Evolutionary conservation across 2,888 invertebrate genomes (phyloP).

Genomic region (Octonoba sinensis): DNA sequence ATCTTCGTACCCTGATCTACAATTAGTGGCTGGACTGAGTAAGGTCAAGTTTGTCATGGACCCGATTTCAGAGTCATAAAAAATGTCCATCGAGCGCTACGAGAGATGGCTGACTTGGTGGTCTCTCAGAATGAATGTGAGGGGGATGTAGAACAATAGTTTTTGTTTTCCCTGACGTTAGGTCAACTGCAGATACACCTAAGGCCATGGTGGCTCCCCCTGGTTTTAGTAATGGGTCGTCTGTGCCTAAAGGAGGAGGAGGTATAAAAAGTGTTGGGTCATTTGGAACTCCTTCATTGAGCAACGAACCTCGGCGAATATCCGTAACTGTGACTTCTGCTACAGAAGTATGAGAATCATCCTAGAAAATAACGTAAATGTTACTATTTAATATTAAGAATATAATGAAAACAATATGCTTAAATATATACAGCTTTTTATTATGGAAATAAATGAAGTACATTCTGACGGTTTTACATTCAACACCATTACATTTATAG

Average conservation of each 20-base stretch:
- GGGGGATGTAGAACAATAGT: constrained; percentile 58
- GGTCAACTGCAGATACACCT: constrained; percentile 59
- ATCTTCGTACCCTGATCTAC: too few species aligned
- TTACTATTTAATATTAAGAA: too few species aligned
- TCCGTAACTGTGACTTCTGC: constrained; percentile 28
- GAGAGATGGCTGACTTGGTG: constrained; percentile 29
- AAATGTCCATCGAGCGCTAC: constrained; percentile 60
- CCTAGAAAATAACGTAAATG: constrained; percentile 23
- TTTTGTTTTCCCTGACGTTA: constrained; percentile 58
- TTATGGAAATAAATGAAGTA: neutral
- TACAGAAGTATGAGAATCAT: constrained; percentile 30
- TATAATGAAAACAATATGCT: too few species aligned
- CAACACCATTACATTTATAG: too few species aligned
- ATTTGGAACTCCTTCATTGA: constrained; percentile 35
- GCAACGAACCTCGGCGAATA: constrained; percentile 39
- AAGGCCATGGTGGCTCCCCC: constrained; percentile 52
- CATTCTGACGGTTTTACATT: neutral
- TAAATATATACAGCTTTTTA: neutral
- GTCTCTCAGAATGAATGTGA: constrained; percentile 34
- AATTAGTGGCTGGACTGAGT: too few species aligned
- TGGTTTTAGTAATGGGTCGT: constrained; percentile 54
- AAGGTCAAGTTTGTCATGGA: neutral
- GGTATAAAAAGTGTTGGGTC: constrained; percentile 48
- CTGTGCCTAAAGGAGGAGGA: constrained; percentile 37
- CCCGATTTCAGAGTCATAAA: constrained; percentile 45